phyloP scores from a whole-genome alignment of 2,797 vertebrate genomes.

The Scleropages formosus region DNA sequence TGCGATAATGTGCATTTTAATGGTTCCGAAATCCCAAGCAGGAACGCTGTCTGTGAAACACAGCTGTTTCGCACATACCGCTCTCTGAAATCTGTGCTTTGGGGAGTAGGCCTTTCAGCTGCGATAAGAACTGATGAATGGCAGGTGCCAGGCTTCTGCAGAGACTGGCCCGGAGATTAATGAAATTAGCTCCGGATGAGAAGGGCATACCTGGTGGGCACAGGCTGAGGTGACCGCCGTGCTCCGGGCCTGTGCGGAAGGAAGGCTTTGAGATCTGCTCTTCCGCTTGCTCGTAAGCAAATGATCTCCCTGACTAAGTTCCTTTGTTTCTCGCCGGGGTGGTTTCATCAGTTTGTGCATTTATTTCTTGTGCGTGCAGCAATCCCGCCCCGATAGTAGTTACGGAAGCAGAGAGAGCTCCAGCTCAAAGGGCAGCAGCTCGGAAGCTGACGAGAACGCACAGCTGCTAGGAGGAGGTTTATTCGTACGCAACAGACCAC shows the following conservation, averaged over 20 bases:
- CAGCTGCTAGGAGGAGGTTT: constrained; percentile 3
- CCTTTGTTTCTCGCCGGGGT: no score
- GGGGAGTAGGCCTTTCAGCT: constrained; percentile 10
- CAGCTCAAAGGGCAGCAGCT: neutral
- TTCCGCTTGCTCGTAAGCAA: neutral
- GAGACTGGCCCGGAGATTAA: constrained; percentile 2
- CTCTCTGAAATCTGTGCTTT: constrained; percentile 1
- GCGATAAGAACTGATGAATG: neutral
- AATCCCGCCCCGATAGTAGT: neutral
- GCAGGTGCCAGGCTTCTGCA: neutral
- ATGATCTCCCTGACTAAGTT: neutral
- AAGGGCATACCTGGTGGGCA: neutral
- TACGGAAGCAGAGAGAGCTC: neutral
- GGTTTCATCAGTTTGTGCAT: neutral
- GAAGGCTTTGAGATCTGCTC: no score
- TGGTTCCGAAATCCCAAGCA: constrained; percentile 14
- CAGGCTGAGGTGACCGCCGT: no score
- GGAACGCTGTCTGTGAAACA: constrained; percentile 7
- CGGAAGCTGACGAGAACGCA: neutral
- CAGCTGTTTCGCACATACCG: neutral
- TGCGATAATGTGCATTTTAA: constrained; percentile 15
- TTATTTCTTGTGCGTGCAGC: neutral
- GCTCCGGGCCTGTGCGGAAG: neutral
- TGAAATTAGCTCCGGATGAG: neutral
- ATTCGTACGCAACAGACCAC: constrained; percentile 2